These are phyloP conservation scores for Hirtodrosophila cameraria DNA, from an alignment of 2,888 invertebrate genomes.

Conservation along the genomic window DNA sequence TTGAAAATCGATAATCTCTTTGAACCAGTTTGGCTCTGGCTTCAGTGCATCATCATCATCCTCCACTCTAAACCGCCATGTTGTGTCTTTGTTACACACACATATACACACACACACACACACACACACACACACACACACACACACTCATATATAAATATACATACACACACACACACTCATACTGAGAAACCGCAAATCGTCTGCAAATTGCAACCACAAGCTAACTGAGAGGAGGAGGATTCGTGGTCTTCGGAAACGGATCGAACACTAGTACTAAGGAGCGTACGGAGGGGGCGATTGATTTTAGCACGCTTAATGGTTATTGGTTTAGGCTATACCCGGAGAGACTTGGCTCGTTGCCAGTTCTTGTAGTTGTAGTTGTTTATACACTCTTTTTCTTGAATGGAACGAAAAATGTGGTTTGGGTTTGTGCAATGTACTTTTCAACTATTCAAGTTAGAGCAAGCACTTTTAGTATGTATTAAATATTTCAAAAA, in stretches of 20 bases:
- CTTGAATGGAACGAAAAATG: too few relatives aligned
- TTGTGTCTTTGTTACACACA: slow-evolving; percentile 50
- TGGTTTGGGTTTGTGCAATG: too few relatives aligned
- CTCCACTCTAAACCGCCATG: slow-evolving; percentile 51
- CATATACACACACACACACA: slow-evolving; percentile 7
- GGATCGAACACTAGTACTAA: slow-evolving; percentile 1
- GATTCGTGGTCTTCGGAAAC: slow-evolving; percentile 33
- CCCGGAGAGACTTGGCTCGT: slow-evolving; percentile 38
- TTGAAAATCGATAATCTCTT: slow-evolving; percentile 81
- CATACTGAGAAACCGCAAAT: slow-evolving; percentile 70
- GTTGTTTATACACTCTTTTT: not conserved
- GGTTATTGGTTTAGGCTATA: slow-evolving; percentile 77
- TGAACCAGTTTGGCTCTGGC: slow-evolving; percentile 71
- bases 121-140: slow-evolving; percentile 9
- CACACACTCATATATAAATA: too few relatives aligned
- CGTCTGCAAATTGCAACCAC: slow-evolving; percentile 78
- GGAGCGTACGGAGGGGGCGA: slow-evolving; percentile 42
- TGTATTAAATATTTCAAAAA: too few relatives aligned
- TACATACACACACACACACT: too few relatives aligned
- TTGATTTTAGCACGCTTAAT: slow-evolving; percentile 80
- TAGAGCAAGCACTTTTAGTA: too few relatives aligned
- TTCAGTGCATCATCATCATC: slow-evolving; percentile 29
- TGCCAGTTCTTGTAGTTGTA: slow-evolving; percentile 39
- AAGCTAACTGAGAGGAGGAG: slow-evolving; percentile 50
- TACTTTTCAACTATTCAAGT: too few relatives aligned